Evolutionary conservation across 2,113 vertebrate species (phyloP).

Genomic region (Mixornis gularis): DNA sequence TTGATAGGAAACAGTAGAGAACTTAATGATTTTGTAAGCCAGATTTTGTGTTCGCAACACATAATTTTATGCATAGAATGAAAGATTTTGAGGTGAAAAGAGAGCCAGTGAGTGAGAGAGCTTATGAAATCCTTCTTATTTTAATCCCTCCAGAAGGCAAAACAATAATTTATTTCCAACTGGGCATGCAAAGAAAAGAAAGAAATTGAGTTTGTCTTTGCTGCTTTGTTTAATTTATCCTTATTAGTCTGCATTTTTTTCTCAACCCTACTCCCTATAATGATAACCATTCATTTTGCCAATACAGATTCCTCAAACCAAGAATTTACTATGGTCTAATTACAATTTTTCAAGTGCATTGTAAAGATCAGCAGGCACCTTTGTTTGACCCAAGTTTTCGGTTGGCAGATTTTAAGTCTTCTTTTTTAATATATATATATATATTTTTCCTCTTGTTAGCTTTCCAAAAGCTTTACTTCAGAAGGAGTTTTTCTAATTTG

Average conservation of each 20-base stretch:
- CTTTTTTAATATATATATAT: neutral
- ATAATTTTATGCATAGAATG: neutral
- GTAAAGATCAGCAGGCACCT: neutral
- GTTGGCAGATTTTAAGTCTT: neutral
- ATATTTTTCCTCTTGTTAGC: neutral
- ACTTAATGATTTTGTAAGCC: constrained; percentile 21
- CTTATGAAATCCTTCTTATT: constrained; percentile 55
- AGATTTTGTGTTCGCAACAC: neutral
- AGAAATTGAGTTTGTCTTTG: constrained; percentile 12
- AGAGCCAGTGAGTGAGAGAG: neutral
- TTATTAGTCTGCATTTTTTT: constrained; percentile 16
- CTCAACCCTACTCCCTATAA: neutral
- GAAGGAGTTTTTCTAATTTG: neutral
- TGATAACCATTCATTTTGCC: constrained; percentile 16
- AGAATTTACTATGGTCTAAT: neutral
- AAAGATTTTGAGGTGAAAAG: constrained; percentile 15
- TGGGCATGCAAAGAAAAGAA: constrained; percentile 11
- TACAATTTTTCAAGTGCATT: constrained; percentile 1
- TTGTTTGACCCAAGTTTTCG: neutral
- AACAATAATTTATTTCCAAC: constrained; percentile 54
- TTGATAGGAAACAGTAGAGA: neutral
- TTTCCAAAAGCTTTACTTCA: neutral
- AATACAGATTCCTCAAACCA: neutral
- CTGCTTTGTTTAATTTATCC: constrained; percentile 34
- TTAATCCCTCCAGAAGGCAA: constrained; percentile 51